Evolutionary conservation across 1,140 invertebrate genomes (phyloP), one percentile per base, ranked within the genome.

Genomic region (Euwallacea similis): DNA sequence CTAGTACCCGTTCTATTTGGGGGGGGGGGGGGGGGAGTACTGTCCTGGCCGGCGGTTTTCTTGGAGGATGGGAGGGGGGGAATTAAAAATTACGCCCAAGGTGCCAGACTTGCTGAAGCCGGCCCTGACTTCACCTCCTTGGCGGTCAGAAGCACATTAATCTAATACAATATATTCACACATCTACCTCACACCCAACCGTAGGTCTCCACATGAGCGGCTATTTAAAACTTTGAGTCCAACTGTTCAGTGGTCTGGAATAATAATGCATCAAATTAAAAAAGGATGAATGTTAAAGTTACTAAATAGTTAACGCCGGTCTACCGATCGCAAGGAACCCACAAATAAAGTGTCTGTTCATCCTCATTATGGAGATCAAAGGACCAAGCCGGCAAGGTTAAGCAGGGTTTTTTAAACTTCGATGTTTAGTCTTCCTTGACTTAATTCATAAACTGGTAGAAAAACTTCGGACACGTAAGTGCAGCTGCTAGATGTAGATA

Each of bases 321-420:
- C 16, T 60, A 60, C 46, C 60, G 41, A 47, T 42, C 9, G 42
- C 42, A 46, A 62, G 46, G 60, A 62, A 62, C 41, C 43, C 42
- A 13, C 11, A 62, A 44, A 62, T 62, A 62, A 62, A 62, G 42
- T 42, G 60, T 62, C 10, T 47, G 42, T 42, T 62, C 60, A 62
- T 62, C 60, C 60, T 62, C 43, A 62, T 62, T 62, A 62, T 42
- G 42, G 42, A 46, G 60, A 62, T 62, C 60, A 62, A 62, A 62
- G 60, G 21, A 33, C 2, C 3, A 15, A 6, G 43, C 60, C 60
- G 60, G 7, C 42, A 62, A 44, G 33, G 42, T 15, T 50, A 62
- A 10, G 7, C 9, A 62, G 15, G 60, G 42, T 42, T 62, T 62
- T 46, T 62, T 13, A 15, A 43, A 46, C 9, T 50, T 50, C 46